Evolutionary conservation across 37 sponge, comb jelly and placozoan genomes (phyloP).

Genomic region (Oscarella lobularis): DNA sequence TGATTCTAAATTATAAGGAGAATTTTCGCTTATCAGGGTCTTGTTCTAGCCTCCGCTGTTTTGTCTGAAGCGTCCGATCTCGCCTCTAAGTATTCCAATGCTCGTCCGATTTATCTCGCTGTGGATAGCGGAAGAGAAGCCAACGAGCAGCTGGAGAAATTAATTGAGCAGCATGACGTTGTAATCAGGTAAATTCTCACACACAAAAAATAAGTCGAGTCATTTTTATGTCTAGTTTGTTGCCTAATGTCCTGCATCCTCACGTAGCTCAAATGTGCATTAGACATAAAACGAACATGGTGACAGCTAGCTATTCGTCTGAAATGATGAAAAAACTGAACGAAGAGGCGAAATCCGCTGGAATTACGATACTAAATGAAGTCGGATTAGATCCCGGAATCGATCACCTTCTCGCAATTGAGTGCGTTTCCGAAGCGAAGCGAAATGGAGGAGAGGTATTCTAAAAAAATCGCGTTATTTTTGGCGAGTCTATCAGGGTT

Average conservation of each 20-base stretch:
- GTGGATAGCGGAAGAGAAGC: not conserved
- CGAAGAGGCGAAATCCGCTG: conserved; percentile 35
- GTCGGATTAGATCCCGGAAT: conserved; percentile 94
- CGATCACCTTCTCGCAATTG: conserved; percentile 92
- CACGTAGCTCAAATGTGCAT: conserved; percentile 68
- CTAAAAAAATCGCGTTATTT: too few relatives aligned
- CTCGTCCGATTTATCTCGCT: not conserved
- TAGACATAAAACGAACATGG: conserved; percentile 45
- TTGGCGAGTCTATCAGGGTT: too few relatives aligned
- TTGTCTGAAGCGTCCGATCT: not conserved
- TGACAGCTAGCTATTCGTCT: conserved; percentile 82
- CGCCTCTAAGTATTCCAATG: not conserved
- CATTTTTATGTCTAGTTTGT: conserved; percentile 59
- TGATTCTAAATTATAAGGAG: too few relatives aligned
- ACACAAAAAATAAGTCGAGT: too few relatives aligned
- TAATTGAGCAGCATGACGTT: not conserved
- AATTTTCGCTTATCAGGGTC: not conserved
- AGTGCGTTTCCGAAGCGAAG: conserved; percentile 72
- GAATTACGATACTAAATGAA: conserved; percentile 74
- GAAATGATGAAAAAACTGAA: conserved; percentile 38
- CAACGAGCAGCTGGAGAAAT: not conserved
- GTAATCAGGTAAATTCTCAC: conserved; percentile 2
- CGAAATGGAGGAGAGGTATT: conserved; percentile 69
- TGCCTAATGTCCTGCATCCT: conserved; percentile 66
- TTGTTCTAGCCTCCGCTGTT: not conserved